Evolutionary conservation across 2,888 invertebrate species (phyloP).

Genomic region (Xestobium rufovillosum): DNA sequence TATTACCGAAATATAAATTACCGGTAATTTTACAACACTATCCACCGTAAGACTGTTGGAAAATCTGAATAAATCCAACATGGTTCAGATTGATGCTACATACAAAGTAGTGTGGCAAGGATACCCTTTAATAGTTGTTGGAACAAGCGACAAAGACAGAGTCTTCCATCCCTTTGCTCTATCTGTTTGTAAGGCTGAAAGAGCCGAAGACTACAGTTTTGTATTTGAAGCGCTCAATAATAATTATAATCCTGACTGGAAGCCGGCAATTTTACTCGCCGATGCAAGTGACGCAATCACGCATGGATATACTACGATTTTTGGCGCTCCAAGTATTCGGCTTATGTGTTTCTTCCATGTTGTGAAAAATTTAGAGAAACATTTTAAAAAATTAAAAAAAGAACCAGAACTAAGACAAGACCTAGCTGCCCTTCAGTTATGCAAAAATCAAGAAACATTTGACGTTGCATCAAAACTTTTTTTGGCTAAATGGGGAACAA

Average conservation of each 20-base stretch:
- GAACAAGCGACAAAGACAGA: conserved; percentile 3
- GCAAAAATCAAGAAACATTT: not conserved
- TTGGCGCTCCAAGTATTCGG: not conserved
- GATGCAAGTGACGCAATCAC: conserved; percentile 3
- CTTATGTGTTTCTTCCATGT: conserved; percentile 6
- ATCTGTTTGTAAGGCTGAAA: too few species aligned
- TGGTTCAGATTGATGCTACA: conserved; percentile 4
- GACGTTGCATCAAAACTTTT: not conserved
- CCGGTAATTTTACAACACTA: too few species aligned
- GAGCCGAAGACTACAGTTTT: too few species aligned
- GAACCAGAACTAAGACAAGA: not conserved
- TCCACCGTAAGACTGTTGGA: too few species aligned
- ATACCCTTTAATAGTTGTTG: not conserved
- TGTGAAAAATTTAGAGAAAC: not conserved
- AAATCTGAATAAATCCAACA: not conserved
- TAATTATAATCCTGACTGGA: conserved; percentile 1
- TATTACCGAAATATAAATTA: too few species aligned
- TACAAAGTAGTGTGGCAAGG: conserved; percentile 2
- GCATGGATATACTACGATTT: not conserved
- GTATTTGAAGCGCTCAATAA: too few species aligned
- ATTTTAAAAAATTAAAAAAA: not conserved
- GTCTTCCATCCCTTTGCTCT: conserved; percentile 6
- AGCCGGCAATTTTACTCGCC: not conserved
- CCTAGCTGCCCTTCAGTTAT: not conserved
- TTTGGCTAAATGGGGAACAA: not conserved